phyloP scores from a whole-genome alignment of 2,113 vertebrate species.

The Ictalurus furcatus region DNA sequence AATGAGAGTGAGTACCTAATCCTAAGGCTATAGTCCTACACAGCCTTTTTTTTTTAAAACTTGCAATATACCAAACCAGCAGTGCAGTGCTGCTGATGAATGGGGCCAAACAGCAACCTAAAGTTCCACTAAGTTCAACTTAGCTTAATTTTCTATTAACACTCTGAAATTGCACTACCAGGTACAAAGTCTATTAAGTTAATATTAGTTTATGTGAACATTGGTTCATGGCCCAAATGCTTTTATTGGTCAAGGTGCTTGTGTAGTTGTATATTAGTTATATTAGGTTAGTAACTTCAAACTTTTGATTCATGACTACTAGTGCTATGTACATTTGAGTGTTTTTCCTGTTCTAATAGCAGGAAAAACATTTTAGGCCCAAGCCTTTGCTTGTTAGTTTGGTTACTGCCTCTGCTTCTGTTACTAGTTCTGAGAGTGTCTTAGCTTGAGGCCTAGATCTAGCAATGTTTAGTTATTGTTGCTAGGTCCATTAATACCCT shows the following conservation, averaged over 20 bases:
- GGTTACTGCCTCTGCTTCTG: neutral
- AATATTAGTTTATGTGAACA: neutral
- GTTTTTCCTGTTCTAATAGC: no score
- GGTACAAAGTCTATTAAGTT: neutral
- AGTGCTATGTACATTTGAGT: neutral
- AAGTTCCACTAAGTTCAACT: neutral
- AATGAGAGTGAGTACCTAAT: neutral
- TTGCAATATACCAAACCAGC: no score
- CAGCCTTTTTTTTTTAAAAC: neutral
- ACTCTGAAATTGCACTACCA: neutral
- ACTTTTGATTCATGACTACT: neutral
- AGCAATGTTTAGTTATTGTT: neutral
- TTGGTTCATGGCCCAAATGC: neutral
- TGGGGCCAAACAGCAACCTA: no score
- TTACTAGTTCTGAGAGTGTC: neutral
- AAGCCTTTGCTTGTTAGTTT: neutral
- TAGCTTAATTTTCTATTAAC: neutral
- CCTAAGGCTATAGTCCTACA: neutral
- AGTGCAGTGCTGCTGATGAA: neutral
- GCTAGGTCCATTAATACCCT: neutral
- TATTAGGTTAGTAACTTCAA: neutral
- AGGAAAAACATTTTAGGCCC: no score
- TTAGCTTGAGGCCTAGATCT: neutral
- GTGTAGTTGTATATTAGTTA: neutral
- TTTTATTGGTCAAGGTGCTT: neutral